phyloP scores from a whole-genome alignment of 2,797 vertebrate species.

The Lemur catta region DNA sequence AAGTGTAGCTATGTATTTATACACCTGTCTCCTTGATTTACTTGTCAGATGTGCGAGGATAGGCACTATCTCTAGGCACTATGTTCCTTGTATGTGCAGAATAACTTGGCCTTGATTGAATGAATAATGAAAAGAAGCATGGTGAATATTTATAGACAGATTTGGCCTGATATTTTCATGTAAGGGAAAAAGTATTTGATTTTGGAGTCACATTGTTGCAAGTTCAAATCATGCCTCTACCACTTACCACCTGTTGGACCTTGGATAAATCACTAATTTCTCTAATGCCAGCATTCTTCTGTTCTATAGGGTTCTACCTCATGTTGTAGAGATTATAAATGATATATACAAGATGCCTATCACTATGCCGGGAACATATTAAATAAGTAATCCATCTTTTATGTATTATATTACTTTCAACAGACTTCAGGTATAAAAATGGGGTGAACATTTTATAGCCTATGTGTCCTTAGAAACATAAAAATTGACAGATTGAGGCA shows the following conservation, averaged over 20 bases:
- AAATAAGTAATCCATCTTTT: not conserved
- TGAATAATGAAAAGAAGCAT: not conserved
- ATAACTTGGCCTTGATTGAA: constrained; percentile 24
- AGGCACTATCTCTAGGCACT: not conserved
- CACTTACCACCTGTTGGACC: not conserved
- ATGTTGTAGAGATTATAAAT: constrained; percentile 2
- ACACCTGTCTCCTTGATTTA: constrained; percentile 1
- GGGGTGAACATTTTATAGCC: not conserved
- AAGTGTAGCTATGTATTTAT: not conserved
- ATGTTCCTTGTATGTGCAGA: not conserved
- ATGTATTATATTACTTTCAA: not conserved
- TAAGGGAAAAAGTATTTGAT: not conserved
- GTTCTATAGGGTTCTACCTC: not conserved
- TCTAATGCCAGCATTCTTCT: not conserved
- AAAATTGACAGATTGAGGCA: not conserved
- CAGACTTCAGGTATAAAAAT: not conserved
- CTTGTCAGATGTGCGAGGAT: not conserved
- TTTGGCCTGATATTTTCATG: not conserved
- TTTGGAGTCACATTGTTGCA: not conserved
- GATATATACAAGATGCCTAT: not conserved
- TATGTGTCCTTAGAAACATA: not conserved
- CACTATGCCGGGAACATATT: not conserved
- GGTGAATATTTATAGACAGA: not conserved
- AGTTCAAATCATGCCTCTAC: not conserved
- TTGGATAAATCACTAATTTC: not conserved